Base-by-base conservation (phyloP, 2,113 vertebrate genomes). In the Dendropsophus ebraccatus region DNA sequence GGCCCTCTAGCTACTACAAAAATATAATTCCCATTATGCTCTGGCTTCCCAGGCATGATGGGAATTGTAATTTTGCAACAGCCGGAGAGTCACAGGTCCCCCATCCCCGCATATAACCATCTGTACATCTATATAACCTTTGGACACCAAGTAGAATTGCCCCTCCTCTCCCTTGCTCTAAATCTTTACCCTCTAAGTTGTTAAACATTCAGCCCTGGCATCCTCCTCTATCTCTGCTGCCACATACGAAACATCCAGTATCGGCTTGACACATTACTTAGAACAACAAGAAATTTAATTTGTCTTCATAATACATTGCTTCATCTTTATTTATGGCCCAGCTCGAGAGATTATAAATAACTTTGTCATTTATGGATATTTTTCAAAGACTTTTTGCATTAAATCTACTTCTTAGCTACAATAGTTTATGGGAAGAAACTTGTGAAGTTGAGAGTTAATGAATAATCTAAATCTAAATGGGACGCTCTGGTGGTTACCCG, bases 361-460 rank as follows among this genome's bases (percentile, higher is more conserved):
- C 76, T 16, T 9, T 79, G 76, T 79, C 76, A 60, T 79, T 79
- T 79, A 79, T 79, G 76, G 76, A 35, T 79, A 79, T 41, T 58
- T 79, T 79, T 60, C 76, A 79, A 79, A 79, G 52, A 60, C 76
- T 79, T 79, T 78, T 58, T 79, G 76, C 54, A 79, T 79, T 58
- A 79, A 79, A 79, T 79, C 25, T 78, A 54, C 75, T 54, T 58
- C 76, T 50, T 13, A 21, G 76, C 52, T 37, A 25, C 76, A 60
- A 79, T 79, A 58, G 76, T 58, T 79, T 58, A 54, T 37, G 10
- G 19, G 76, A 8, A 56, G 11, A 32, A 37, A 35, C 21, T 56
- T 37, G 75, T 35, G 54, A 58, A 41, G 19, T 60, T 58, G 37
- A 56, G 54, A 58, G 1, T 79, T 41, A 79, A 58, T 58, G 35